A percentile compares a stretch with the other conserved stretches of the same genome.
These are phyloP conservation scores for Pteromalus puparum DNA, from an alignment of 1,140 invertebrate species.

Conservation along the genomic window DNA sequence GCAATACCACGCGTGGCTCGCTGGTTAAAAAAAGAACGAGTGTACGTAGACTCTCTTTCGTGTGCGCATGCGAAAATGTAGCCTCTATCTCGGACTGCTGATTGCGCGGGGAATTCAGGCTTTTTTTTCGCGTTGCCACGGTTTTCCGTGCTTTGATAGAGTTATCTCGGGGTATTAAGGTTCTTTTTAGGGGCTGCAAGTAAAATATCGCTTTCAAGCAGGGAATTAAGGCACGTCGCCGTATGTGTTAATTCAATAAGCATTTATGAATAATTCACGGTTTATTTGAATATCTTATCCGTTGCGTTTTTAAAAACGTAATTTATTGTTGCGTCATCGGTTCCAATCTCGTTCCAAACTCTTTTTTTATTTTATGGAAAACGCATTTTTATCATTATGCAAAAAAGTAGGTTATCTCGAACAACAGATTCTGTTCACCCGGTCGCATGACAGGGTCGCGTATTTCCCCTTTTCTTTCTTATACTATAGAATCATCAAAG, in stretches of 20 bases:
- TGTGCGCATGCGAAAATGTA: conserved; percentile 5
- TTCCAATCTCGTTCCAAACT: background rate
- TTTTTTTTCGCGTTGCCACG: conserved; percentile 12
- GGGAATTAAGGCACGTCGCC: background rate
- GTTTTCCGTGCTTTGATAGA: conserved; percentile 24
- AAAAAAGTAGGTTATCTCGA: background rate
- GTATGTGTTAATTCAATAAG: conserved; percentile 15
- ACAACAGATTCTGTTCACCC: background rate
- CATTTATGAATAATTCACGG: conserved; percentile 28
- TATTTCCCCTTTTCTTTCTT: too few species aligned
- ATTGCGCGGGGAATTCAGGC: background rate
- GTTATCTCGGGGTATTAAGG: conserved; percentile 11
- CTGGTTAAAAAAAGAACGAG: too few species aligned
- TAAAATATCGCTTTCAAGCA: conserved; percentile 1
- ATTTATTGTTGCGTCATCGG: background rate
- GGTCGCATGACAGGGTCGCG: too few species aligned
- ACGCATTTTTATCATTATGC: background rate
- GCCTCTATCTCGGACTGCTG: conserved; percentile 5
- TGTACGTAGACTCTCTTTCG: background rate
- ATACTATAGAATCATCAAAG: too few species aligned
- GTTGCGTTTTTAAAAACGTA: background rate
- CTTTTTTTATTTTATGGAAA: too few species aligned
- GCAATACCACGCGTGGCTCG: background rate
- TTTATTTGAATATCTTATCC: background rate
- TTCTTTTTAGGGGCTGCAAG: conserved; percentile 27